Conservation (phyloP, 2,113 vertebrate species). For the Speoplatyrhinus poulsoni region DNA sequence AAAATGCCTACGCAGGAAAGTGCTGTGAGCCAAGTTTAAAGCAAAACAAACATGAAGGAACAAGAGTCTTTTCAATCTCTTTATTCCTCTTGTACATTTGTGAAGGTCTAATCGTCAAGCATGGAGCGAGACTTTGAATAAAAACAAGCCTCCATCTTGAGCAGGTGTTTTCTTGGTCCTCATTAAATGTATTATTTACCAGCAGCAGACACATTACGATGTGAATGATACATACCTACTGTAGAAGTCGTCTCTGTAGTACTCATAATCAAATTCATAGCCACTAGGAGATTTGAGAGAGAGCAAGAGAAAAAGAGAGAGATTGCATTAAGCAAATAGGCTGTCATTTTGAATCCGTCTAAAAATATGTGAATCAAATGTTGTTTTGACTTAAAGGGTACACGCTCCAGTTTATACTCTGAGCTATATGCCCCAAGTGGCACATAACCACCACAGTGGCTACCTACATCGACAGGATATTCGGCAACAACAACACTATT, state of each 20-base stretch:
- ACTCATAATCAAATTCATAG: slow-evolving; percentile 98
- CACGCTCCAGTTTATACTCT: slow-evolving; percentile 29
- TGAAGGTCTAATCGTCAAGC: too few species aligned
- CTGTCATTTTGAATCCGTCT: slow-evolving; percentile 41
- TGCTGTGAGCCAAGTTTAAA: too few species aligned
- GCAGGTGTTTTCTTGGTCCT: background rate
- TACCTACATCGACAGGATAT: too few species aligned
- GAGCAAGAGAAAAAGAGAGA: slow-evolving; percentile 5
- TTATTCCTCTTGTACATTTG: too few species aligned
- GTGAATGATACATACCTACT: slow-evolving; percentile 83
- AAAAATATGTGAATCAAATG: slow-evolving; percentile 40
- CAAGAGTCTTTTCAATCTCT: slow-evolving; percentile 10
- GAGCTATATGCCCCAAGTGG: slow-evolving; percentile 2
- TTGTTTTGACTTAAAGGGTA: slow-evolving; percentile 22
- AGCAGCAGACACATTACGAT: background rate
- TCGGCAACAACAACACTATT: background rate
- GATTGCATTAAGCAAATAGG: background rate
- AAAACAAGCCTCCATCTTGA: background rate
- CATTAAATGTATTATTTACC: background rate
- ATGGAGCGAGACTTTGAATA: background rate
- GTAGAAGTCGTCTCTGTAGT: slow-evolving; percentile 99
- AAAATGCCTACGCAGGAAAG: slow-evolving; percentile 2
- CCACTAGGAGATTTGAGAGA: slow-evolving; percentile 78
- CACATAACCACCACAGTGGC: too few species aligned
- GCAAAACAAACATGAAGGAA: too few species aligned